Evolutionary conservation across 2,797 vertebrate species (phyloP).

Genomic region (Periophthalmus magnuspinnatus): DNA sequence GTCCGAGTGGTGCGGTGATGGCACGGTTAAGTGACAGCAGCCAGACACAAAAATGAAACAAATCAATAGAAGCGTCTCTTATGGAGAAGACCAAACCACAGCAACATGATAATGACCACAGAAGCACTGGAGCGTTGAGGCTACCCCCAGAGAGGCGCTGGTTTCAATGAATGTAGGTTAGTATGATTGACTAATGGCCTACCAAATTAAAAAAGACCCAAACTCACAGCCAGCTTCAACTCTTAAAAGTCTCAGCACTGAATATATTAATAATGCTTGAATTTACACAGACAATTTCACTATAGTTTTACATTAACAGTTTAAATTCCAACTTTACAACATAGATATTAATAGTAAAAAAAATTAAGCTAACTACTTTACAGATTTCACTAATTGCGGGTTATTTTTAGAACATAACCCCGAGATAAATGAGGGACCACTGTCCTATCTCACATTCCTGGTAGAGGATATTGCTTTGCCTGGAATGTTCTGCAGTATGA

Average conservation of each 20-base stretch:
- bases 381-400: too few species aligned
- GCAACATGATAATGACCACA: conserved; percentile 68
- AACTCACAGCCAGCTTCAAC: conserved; percentile 34
- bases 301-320: background rate
- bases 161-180: conserved; percentile 60
- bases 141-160: conserved; percentile 51
- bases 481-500: too few species aligned
- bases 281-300: background rate
- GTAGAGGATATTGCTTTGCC: too few species aligned
- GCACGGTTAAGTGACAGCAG: conserved; percentile 60
- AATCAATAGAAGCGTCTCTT: conserved; percentile 67
- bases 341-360: too few species aligned
- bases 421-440: too few species aligned
- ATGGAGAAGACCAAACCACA: conserved; percentile 54
- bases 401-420: too few species aligned
- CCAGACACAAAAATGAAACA: conserved; percentile 58
- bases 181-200: conserved; percentile 63
- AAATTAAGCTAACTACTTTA: too few species aligned
- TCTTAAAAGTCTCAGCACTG: conserved; percentile 4
- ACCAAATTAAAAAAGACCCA: conserved; percentile 69
- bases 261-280: background rate
- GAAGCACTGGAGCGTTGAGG: conserved; percentile 60
- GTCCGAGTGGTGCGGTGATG: conserved; percentile 42
- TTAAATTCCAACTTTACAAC: background rate
- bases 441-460: too few species aligned